Evolutionary conservation across 2,113 vertebrate species (phyloP).

Genomic region (Hypomesus transpacificus): DNA sequence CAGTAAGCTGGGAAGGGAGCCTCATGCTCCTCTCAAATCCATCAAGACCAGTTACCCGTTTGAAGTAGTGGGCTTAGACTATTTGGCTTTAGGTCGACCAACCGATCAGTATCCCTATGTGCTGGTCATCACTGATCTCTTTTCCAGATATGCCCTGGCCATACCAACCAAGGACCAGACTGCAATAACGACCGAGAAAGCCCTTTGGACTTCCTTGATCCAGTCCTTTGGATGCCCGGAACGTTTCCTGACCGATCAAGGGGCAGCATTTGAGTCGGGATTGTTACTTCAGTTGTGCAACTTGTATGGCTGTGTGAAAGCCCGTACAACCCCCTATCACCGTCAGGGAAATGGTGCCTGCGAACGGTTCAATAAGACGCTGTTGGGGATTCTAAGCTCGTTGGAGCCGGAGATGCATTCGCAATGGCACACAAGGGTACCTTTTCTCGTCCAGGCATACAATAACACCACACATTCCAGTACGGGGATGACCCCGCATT

Average conservation of each 20-base stretch:
- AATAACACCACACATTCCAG: not conserved
- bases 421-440: not conserved
- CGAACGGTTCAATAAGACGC: too few species aligned
- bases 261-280: too few species aligned
- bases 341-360: too few species aligned
- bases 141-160: not conserved
- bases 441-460: not conserved
- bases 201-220: not conserved
- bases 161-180: not conserved
- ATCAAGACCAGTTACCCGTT: not conserved
- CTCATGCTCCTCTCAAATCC: not conserved
- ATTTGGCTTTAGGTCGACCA: not conserved
- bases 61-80: not conserved
- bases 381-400: not conserved
- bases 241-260: too few species aligned
- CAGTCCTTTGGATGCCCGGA: too few species aligned
- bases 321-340: too few species aligned
- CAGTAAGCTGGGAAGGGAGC: not conserved
- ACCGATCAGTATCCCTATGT: not conserved
- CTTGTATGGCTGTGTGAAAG: too few species aligned
- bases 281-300: too few species aligned
- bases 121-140: not conserved
- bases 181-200: not conserved
- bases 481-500: not conserved
- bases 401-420: not conserved